A percentile compares a stretch with the other conserved stretches of the same genome.
phyloP scores from a whole-genome alignment of 2,888 invertebrate species.

The Nomada ruficornis region DNA sequence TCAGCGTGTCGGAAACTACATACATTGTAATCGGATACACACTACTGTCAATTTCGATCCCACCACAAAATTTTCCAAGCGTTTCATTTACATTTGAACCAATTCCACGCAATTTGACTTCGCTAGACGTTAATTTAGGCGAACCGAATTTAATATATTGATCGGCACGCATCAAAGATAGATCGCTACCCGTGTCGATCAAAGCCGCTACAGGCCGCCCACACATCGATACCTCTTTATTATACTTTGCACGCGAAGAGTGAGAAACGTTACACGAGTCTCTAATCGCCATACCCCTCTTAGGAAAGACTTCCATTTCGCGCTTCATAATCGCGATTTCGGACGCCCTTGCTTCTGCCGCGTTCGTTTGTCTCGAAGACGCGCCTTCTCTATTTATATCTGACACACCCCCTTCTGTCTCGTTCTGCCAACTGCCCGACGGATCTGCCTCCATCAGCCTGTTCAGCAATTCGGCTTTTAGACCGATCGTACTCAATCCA shows the following conservation, averaged over 20 bases:
- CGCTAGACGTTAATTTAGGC: neutral
- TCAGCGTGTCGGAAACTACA: conserved; percentile 4
- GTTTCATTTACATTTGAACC: neutral
- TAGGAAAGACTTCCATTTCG: neutral
- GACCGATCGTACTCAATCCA: too few relatives aligned
- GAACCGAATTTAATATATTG: neutral
- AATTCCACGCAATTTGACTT: conserved; percentile 9
- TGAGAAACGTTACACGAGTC: too few relatives aligned
- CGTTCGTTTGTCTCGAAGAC: too few relatives aligned
- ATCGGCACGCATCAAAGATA: neutral
- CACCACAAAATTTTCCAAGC: conserved; percentile 8
- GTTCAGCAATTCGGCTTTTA: too few relatives aligned
- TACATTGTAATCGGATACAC: neutral
- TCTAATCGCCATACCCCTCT: neutral
- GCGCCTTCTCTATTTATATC: too few relatives aligned
- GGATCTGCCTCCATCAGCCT: too few relatives aligned
- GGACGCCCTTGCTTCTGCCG: too few relatives aligned
- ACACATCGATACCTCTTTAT: neutral
- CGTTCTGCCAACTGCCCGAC: too few relatives aligned
- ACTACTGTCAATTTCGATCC: neutral
- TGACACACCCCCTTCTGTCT: too few relatives aligned
- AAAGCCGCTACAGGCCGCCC: neutral
- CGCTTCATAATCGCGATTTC: too few relatives aligned
- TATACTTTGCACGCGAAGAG: neutral
- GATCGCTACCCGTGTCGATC: neutral